These are phyloP conservation scores for Hemibagrus guttatus DNA, from an alignment of 2,797 vertebrate species.

Conservation along the genomic window DNA sequence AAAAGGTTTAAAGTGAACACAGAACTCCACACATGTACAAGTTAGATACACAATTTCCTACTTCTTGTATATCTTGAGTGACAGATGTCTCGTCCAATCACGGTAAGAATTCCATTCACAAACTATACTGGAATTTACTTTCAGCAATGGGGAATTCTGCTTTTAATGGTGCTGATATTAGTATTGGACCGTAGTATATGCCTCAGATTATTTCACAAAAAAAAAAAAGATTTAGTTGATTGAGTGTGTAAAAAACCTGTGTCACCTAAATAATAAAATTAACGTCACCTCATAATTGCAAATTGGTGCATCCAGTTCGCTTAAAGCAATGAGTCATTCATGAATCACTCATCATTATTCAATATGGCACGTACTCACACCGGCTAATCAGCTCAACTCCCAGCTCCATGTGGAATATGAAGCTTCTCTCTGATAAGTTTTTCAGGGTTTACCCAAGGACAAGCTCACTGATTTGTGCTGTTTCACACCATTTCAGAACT, in stretches of 20 bases:
- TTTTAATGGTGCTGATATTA: neutral
- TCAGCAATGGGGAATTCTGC: neutral
- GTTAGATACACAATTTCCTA: too few relatives aligned
- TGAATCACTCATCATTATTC: neutral
- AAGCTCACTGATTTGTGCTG: slow-evolving; percentile 60
- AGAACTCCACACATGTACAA: too few relatives aligned
- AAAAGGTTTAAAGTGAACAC: too few relatives aligned
- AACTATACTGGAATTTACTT: too few relatives aligned
- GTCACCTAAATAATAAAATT: neutral
- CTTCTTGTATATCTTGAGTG: too few relatives aligned
- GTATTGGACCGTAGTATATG: too few relatives aligned
- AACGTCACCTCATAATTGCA: neutral
- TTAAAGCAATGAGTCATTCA: neutral
- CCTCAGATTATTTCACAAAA: neutral
- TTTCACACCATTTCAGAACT: slow-evolving; percentile 60
- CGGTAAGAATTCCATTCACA: too few relatives aligned
- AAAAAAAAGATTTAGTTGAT: neutral
- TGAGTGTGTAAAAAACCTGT: neutral
- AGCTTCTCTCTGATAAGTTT: slow-evolving; percentile 50
- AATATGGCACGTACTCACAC: slow-evolving; percentile 12
- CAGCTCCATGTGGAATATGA: slow-evolving; percentile 7
- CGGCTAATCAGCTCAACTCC: neutral
- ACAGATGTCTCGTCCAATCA: too few relatives aligned
- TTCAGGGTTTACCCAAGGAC: slow-evolving; percentile 55
- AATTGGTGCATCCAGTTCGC: neutral